Conservation (phyloP, 2,888 invertebrate species). For the Periphyllus acericola region DNA sequence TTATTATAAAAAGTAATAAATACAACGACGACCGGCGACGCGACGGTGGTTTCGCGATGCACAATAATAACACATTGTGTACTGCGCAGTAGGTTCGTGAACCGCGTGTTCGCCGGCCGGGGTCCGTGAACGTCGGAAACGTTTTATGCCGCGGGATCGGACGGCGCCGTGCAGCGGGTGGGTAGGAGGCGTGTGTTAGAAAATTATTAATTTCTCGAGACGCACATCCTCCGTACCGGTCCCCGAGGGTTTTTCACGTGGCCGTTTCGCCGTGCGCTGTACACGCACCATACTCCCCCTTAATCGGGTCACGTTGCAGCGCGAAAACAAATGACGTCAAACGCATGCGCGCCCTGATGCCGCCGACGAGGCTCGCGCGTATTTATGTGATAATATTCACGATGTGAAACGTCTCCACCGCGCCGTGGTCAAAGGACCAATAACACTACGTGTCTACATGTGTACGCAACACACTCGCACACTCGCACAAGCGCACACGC, state of each 20-base stretch:
- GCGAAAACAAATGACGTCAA: slow-evolving; percentile 50
- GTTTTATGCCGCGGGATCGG: too few relatives aligned
- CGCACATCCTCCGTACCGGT: background rate
- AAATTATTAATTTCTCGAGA: background rate
- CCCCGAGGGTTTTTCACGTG: background rate
- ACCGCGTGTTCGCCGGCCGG: too few relatives aligned
- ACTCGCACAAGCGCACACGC: background rate
- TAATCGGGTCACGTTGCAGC: slow-evolving; percentile 5
- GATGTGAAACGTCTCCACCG: background rate
- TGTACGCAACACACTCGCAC: background rate
- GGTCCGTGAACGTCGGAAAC: too few relatives aligned
- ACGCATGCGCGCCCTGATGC: slow-evolving; percentile 41
- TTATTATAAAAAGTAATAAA: too few relatives aligned
- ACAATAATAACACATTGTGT: too few relatives aligned
- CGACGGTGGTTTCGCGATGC: too few relatives aligned
- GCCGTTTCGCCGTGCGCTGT: background rate
- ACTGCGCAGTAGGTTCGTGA: too few relatives aligned
- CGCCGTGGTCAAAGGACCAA: background rate
- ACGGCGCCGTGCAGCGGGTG: too few relatives aligned
- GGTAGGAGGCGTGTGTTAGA: too few relatives aligned
- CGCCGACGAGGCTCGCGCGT: background rate
- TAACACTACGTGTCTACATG: background rate
- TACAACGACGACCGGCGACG: too few relatives aligned
- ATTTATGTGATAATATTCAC: too few relatives aligned
- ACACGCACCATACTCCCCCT: background rate